Conservation (phyloP, 2,888 invertebrate genomes). For the Osedax fenrisi region DNA sequence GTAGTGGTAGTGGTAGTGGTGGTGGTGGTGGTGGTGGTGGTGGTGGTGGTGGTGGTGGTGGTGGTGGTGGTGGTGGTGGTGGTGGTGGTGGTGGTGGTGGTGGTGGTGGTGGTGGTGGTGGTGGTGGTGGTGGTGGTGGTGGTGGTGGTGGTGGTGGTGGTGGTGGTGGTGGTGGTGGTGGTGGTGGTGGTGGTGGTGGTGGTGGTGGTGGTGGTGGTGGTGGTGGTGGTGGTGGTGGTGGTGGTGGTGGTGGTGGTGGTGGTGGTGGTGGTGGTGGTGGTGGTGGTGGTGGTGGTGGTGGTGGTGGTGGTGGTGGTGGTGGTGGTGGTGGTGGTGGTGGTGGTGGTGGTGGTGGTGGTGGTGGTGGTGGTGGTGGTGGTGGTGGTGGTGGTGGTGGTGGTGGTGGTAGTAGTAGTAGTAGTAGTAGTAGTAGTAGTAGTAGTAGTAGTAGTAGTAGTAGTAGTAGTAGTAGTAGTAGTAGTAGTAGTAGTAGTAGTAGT, state of each 20-base stretch:
- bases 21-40: not conserved
- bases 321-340: not conserved
- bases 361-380: not conserved
- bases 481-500: not conserved
- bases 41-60: not conserved
- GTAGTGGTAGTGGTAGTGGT: not conserved
- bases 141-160: not conserved
- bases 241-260: not conserved
- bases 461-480: not conserved
- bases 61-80: not conserved
- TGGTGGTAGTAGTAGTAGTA: slow-evolving; percentile 2
- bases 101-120: not conserved
- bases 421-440: not conserved
- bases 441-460: slow-evolving; percentile 2
- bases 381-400: no score
- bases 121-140: not conserved
- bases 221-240: not conserved
- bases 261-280: not conserved
- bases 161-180: not conserved
- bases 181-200: not conserved
- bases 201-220: not conserved
- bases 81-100: not conserved
- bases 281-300: not conserved
- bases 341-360: not conserved
- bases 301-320: not conserved